Evolutionary conservation across 2,113 vertebrate genomes (phyloP).

Genomic region (Mesitornis unicolor): DNA sequence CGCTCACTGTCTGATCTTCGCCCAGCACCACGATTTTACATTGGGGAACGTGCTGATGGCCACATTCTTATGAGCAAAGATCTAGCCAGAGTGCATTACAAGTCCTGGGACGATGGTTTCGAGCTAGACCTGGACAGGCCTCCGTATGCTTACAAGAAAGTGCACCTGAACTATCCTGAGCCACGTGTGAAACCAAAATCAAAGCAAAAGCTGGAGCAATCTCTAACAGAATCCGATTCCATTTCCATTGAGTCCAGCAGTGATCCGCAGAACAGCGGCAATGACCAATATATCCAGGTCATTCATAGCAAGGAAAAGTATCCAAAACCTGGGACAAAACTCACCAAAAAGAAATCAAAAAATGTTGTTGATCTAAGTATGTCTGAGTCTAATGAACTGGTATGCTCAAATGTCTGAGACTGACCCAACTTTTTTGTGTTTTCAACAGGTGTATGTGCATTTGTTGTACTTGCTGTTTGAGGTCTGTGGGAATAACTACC

Average conservation of each 20-base stretch:
- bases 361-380: constrained; percentile 58
- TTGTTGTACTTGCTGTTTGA: neutral
- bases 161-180: constrained; percentile 66
- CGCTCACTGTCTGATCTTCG: constrained; percentile 81
- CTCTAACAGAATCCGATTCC: constrained; percentile 87
- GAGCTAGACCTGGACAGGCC: constrained; percentile 56
- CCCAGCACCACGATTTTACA: constrained; percentile 77
- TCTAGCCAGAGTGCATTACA: constrained; percentile 40
- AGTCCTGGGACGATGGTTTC: constrained; percentile 64
- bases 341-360: constrained; percentile 76
- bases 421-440: rapidly evolving
- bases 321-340: constrained; percentile 70
- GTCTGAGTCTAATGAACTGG: constrained; percentile 74
- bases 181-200: constrained; percentile 72
- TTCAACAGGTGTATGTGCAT: rapidly evolving
- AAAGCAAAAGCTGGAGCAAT: constrained; percentile 73
- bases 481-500: rapidly evolving
- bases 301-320: constrained; percentile 81
- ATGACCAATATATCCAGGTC: constrained; percentile 88
- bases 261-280: constrained; percentile 87
- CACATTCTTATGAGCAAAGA: constrained; percentile 58
- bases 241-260: constrained; percentile 87
- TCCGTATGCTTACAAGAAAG: constrained; percentile 51
- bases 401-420: constrained; percentile 85
- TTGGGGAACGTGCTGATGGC: constrained; percentile 70